Conservation (phyloP, 92 coral and sea anemone genomes). For the Zoanthus sansibaricus region DNA sequence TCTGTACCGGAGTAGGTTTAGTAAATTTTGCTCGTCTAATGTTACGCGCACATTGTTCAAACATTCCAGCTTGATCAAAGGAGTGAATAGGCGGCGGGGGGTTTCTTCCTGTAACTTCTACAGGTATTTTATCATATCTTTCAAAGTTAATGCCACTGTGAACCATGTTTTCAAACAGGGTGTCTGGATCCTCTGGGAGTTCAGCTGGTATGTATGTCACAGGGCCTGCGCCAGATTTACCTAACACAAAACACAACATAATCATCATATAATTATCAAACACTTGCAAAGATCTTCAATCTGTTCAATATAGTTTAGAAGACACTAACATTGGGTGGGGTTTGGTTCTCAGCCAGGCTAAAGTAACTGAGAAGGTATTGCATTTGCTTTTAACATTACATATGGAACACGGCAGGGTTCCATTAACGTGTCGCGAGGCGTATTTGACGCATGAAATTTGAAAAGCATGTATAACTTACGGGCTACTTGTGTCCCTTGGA, state of each 20-base stretch:
- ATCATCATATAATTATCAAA: background rate
- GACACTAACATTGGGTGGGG: too few species aligned
- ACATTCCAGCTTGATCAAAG: conserved; percentile 83
- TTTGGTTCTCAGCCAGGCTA: too few species aligned
- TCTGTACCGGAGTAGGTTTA: conserved; percentile 98
- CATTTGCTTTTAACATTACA: too few species aligned
- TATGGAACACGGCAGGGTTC: too few species aligned
- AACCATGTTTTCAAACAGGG: conserved; percentile 78
- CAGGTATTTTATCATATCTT: conserved; percentile 89
- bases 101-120: conserved; percentile 79
- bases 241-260: conserved; percentile 38
- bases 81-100: conserved; percentile 72
- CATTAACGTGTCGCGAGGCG: too few species aligned
- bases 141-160: conserved; percentile 96
- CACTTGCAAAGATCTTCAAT: background rate
- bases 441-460: too few species aligned
- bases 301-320: too few species aligned
- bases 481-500: too few species aligned
- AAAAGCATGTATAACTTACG: too few species aligned
- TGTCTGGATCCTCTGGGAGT: conserved; percentile 77
- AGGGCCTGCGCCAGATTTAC: conserved; percentile 61
- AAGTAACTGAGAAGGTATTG: too few species aligned
- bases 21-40: conserved; percentile 79
- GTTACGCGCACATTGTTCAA: conserved; percentile 77
- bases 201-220: conserved; percentile 96